Evolutionary conservation across 2,888 invertebrate species (phyloP).

Genomic region (Lepidocyrtoides sp.): DNA sequence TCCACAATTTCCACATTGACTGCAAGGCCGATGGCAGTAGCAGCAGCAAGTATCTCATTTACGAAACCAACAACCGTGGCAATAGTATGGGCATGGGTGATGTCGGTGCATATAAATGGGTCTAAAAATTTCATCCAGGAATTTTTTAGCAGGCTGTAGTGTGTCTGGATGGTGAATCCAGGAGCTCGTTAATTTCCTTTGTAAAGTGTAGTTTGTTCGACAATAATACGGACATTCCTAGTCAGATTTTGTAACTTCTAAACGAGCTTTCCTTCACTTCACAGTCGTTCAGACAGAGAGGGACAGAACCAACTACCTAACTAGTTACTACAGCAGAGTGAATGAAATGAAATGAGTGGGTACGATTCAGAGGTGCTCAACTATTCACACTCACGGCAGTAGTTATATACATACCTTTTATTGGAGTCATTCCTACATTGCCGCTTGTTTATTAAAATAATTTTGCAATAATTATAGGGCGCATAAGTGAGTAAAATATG

Average conservation of each 20-base stretch:
- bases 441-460: neutral
- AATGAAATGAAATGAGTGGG: neutral
- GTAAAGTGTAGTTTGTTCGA: slow-evolving; percentile 37
- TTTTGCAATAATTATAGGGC: no score
- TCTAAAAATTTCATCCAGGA: slow-evolving; percentile 40
- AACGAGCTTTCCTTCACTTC: slow-evolving; percentile 5
- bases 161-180: neutral
- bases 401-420: neutral
- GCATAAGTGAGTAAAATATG: neutral
- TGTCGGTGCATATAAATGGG: slow-evolving; percentile 72
- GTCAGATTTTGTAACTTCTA: slow-evolving; percentile 36
- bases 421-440: neutral
- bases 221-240: slow-evolving; percentile 44
- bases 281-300: neutral
- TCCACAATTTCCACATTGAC: neutral
- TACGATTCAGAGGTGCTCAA: neutral
- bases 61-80: slow-evolving; percentile 70
- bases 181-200: slow-evolving; percentile 68
- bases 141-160: slow-evolving; percentile 13
- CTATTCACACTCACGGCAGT: neutral
- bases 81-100: slow-evolving; percentile 55
- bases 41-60: slow-evolving; percentile 68
- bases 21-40: neutral
- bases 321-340: neutral
- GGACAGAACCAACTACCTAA: neutral